phyloP scores from a whole-genome alignment of 1,140 invertebrate genomes.

The Ganaspis sp. region DNA sequence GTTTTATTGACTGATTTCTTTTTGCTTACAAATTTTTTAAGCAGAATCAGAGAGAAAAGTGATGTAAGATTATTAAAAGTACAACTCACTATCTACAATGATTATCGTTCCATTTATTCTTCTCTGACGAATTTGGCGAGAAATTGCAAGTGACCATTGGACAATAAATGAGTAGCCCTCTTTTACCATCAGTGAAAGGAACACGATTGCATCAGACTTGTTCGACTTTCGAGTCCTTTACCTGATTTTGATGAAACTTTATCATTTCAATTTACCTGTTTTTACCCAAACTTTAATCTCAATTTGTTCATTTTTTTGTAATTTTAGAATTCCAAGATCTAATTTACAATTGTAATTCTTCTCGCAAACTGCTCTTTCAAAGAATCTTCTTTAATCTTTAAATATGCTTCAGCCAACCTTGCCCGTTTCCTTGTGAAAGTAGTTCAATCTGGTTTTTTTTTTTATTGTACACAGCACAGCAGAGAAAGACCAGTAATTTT shows the following conservation, averaged over 20 bases:
- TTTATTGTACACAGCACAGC: not conserved
- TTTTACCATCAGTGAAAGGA: slow-evolving; percentile 9
- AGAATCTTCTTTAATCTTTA: not conserved
- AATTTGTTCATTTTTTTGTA: too few relatives aligned
- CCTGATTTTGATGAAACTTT: slow-evolving; percentile 13
- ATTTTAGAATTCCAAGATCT: not conserved
- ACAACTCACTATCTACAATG: not conserved
- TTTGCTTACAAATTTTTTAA: too few relatives aligned
- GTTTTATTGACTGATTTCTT: too few relatives aligned
- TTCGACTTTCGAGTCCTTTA: slow-evolving; percentile 9
- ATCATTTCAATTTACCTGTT: not conserved
- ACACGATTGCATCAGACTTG: slow-evolving; percentile 12
- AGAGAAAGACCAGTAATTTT: not conserved
- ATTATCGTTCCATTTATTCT: not conserved
- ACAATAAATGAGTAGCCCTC: slow-evolving; percentile 4
- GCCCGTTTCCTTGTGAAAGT: slow-evolving; percentile 15
- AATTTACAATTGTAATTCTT: not conserved
- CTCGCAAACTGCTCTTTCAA: not conserved
- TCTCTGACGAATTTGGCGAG: not conserved
- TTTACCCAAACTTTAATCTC: not conserved
- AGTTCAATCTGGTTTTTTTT: not conserved
- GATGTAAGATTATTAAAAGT: not conserved
- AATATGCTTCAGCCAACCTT: slow-evolving; percentile 9
- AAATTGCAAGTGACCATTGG: not conserved
- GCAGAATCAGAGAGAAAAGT: too few relatives aligned